Conservation (phyloP, 2,888 invertebrate genomes). For the Eulithis prunata region DNA sequence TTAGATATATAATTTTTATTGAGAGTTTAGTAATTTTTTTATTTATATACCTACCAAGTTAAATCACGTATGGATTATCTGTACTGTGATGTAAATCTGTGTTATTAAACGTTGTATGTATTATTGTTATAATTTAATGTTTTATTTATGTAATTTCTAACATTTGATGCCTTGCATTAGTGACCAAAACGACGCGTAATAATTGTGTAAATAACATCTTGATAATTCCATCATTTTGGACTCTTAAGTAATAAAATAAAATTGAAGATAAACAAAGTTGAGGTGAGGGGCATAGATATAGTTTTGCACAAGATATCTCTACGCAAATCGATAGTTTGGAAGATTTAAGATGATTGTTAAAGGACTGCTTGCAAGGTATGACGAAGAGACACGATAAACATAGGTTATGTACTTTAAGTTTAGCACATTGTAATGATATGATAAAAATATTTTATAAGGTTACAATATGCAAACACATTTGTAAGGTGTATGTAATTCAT, state of each 20-base stretch:
- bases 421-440: constrained; percentile 82
- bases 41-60: constrained; percentile 46
- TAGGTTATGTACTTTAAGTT: constrained; percentile 79
- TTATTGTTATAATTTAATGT: constrained; percentile 47
- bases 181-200: constrained; percentile 21
- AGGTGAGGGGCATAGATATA: constrained; percentile 64
- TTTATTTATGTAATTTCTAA: constrained; percentile 45
- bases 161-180: constrained; percentile 53
- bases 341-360: constrained; percentile 39
- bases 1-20: constrained; percentile 43
- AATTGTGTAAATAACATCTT: constrained; percentile 38
- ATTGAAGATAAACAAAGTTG: constrained; percentile 41
- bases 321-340: constrained; percentile 20
- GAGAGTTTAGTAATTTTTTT: constrained; percentile 40
- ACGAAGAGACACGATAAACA: constrained; percentile 73
- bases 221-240: constrained; percentile 24
- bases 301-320: constrained; percentile 60
- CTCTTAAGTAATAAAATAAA: constrained; percentile 13
- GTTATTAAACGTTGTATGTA: constrained; percentile 46
- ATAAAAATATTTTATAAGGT: constrained; percentile 78
- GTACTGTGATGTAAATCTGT: constrained; percentile 45
- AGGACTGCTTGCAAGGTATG: constrained; percentile 78
- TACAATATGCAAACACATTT: constrained; percentile 82
- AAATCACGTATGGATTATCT: constrained; percentile 46
- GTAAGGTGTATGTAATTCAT: constrained; percentile 83